Evolutionary conservation across 2,113 vertebrate species (phyloP).

Genomic region (Malurus melanocephalus): DNA sequence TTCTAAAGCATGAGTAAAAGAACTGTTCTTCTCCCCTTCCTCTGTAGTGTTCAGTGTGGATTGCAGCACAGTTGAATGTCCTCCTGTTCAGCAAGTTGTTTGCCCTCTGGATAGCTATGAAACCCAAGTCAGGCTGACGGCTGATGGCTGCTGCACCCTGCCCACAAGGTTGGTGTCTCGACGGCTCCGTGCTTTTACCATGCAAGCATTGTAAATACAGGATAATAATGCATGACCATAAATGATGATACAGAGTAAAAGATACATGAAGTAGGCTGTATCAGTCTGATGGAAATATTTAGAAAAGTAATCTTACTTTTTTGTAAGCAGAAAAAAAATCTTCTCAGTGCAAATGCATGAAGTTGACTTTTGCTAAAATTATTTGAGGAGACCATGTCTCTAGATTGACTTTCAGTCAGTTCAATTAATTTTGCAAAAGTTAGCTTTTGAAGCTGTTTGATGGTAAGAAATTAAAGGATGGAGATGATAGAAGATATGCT

Average conservation of each 20-base stretch:
- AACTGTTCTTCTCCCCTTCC: constrained; percentile 5
- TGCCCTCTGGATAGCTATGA: constrained; percentile 89
- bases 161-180: constrained; percentile 81
- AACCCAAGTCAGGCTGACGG: constrained; percentile 85
- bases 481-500: neutral
- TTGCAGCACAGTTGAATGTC: constrained; percentile 89
- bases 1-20: constrained; percentile 2
- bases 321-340: neutral
- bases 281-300: neutral
- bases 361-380: neutral
- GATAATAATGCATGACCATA: neutral
- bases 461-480: neutral
- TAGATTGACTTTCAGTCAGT: neutral
- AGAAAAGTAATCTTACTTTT: neutral
- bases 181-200: neutral
- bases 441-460: neutral
- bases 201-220: neutral
- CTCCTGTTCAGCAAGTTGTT: constrained; percentile 82
- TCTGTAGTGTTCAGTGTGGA: constrained; percentile 85
- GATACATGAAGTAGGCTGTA: neutral
- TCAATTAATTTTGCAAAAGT: neutral
- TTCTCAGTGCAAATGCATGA: neutral
- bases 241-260: neutral
- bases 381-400: neutral
- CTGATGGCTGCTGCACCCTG: constrained; percentile 88